phyloP scores from a whole-genome alignment of 2,888 invertebrate genomes.

The Drosophila engyochracea region DNA sequence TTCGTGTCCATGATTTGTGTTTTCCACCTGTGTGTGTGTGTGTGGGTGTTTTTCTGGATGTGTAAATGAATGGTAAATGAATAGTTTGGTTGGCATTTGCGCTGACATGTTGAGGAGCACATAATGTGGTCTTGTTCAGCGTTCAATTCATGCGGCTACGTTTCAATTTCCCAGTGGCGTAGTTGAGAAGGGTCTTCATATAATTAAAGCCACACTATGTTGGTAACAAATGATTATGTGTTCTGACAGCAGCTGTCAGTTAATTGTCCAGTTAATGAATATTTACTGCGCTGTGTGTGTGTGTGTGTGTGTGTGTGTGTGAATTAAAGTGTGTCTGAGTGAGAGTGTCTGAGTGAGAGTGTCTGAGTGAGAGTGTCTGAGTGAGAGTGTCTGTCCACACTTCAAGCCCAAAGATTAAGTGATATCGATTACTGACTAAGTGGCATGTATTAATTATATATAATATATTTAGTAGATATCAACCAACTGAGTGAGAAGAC shows the following conservation, averaged over 20 bases:
- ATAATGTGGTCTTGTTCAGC: constrained; percentile 17
- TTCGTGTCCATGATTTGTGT: constrained; percentile 25
- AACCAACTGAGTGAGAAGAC: too few relatives aligned
- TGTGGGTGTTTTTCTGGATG: background rate
- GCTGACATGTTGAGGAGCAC: constrained; percentile 9
- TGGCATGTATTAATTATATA: background rate
- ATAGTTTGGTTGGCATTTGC: constrained; percentile 8
- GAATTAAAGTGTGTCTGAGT: background rate
- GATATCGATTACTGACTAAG: background rate
- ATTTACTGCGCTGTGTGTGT: constrained; percentile 34
- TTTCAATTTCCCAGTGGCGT: constrained; percentile 5
- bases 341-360: too few relatives aligned
- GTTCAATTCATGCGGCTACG: background rate
- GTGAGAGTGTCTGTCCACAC: background rate
- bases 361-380: background rate
- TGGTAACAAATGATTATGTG: constrained; percentile 35
- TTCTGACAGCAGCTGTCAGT: constrained; percentile 38
- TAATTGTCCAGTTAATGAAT: constrained; percentile 49
- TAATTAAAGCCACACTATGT: constrained; percentile 38
- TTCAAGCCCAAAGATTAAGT: constrained; percentile 13
- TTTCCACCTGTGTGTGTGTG: background rate
- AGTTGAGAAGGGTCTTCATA: background rate
- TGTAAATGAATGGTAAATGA: constrained; percentile 3
- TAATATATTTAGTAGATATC: background rate
- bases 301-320: background rate